Percentiles rank a stretch among this genome's conserved stretches.
Conservation (phyloP, 2,888 invertebrate genomes). For the Lepeophtheirus nordmannii region DNA sequence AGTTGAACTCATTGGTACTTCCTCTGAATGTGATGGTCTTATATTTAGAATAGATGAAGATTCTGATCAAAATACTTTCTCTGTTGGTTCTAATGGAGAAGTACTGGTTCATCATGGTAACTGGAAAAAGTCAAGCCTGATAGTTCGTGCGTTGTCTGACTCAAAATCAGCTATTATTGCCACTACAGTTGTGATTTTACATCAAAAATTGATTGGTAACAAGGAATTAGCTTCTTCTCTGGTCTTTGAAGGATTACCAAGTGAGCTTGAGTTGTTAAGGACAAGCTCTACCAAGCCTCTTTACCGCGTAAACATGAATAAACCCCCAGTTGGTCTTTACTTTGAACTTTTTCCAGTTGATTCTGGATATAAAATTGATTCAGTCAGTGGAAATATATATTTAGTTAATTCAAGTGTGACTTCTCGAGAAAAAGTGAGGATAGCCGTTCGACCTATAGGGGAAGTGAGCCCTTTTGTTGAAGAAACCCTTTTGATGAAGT, state of each 20-base stretch:
- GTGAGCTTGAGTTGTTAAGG: too few species aligned
- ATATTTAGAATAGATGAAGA: background rate
- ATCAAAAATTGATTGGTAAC: background rate
- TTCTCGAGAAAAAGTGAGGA: background rate
- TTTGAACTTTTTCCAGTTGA: background rate
- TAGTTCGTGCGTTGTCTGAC: background rate
- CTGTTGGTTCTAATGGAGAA: background rate
- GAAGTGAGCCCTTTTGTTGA: slow-evolving; percentile 1
- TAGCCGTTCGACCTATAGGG: background rate
- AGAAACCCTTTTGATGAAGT: background rate
- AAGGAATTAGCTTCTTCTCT: background rate
- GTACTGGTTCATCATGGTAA: slow-evolving; percentile 1
- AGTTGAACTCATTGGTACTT: background rate
- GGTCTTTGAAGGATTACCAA: too few species aligned
- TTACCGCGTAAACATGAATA: background rate
- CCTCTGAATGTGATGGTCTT: slow-evolving; percentile 6
- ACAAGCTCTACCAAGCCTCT: background rate
- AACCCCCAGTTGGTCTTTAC: background rate
- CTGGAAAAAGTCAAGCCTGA: background rate
- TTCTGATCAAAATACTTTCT: background rate
- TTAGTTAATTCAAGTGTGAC: background rate
- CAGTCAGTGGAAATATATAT: background rate
- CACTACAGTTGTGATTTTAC: background rate
- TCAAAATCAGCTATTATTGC: background rate
- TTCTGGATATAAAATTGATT: background rate